Conservation (phyloP, 2,888 invertebrate species). For the Actias luna region DNA sequence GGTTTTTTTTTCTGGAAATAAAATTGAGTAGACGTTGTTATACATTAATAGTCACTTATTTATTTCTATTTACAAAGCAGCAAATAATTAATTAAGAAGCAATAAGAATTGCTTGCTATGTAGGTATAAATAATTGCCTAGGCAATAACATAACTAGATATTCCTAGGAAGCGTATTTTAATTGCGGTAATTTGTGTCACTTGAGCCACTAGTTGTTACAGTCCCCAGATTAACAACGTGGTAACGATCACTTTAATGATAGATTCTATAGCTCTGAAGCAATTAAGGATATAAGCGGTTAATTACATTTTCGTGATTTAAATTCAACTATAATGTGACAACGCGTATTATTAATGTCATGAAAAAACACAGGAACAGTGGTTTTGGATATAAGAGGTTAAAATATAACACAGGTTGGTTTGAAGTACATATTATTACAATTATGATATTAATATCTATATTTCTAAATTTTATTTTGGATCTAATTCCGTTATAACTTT, state of each 20-base stretch:
- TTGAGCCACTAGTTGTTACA: background rate
- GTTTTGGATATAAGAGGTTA: background rate
- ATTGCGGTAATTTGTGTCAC: constrained; percentile 5
- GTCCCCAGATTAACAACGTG: background rate
- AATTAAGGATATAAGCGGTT: background rate
- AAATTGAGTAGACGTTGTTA: too few species aligned
- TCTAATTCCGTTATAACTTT: too few species aligned
- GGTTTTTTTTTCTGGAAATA: too few species aligned
- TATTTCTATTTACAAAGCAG: too few species aligned
- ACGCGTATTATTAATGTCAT: background rate
- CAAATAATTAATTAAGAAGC: too few species aligned
- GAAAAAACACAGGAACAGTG: background rate
- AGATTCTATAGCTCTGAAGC: background rate
- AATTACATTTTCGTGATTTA: background rate
- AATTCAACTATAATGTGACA: background rate
- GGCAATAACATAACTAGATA: background rate
- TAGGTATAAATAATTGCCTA: background rate
- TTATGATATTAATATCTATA: too few species aligned
- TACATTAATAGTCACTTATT: too few species aligned
- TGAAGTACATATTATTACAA: too few species aligned
- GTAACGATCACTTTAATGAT: background rate
- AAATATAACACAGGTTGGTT: too few species aligned
- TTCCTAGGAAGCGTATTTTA: background rate
- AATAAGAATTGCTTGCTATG: background rate
- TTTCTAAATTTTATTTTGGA: too few species aligned